Conservation (phyloP, 2,797 vertebrate species). For the Smutsia gigantea region DNA sequence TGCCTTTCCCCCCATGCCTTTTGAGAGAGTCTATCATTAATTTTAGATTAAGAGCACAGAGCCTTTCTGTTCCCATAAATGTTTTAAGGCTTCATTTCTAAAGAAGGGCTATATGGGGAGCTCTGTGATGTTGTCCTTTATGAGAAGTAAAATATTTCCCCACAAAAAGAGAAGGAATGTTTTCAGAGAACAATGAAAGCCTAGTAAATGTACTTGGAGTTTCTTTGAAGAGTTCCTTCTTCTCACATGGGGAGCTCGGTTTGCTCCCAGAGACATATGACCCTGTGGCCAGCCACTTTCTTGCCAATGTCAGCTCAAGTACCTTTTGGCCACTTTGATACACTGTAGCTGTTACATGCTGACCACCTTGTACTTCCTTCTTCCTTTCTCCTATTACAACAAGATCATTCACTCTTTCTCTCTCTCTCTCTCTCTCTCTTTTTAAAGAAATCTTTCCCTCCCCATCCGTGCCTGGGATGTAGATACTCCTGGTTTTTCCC, state of each 20-base stretch:
- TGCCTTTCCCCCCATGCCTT: not conserved
- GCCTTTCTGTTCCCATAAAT: not conserved
- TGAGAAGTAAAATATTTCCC: conserved; percentile 19
- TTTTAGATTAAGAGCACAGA: conserved; percentile 27
- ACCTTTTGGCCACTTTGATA: not conserved
- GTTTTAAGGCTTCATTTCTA: not conserved
- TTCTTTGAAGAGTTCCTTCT: conserved; percentile 13
- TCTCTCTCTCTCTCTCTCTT: not conserved
- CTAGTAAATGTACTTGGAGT: not conserved
- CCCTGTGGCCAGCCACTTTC: not conserved
- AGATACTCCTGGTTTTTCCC: not conserved
- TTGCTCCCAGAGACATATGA: not conserved
- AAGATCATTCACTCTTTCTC: not conserved
- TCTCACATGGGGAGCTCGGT: not conserved
- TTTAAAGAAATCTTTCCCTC: not conserved
- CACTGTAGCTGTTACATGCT: not conserved
- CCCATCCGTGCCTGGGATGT: not conserved
- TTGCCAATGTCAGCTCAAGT: not conserved
- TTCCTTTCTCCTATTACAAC: not conserved
- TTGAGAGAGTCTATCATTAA: not conserved
- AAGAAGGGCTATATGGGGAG: not conserved
- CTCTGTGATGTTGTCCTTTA: not conserved
- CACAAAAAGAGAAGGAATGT: not conserved
- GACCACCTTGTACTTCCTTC: not conserved
- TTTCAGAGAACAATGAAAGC: conserved; percentile 27